Evolutionary conservation across 2,797 vertebrate species (phyloP).

Genomic region (Champsocephalus gunnari): DNA sequence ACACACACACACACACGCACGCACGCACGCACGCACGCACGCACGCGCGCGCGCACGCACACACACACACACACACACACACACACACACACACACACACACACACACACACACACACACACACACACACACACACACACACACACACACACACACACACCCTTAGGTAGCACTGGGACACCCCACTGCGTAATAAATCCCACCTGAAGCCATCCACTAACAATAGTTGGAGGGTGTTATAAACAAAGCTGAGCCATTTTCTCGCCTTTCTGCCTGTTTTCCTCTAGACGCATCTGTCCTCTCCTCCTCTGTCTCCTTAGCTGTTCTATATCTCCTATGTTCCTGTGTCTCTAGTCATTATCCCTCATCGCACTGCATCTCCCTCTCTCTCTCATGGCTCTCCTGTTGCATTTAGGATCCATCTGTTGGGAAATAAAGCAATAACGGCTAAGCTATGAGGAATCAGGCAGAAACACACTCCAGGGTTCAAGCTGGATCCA

Average conservation of each 20-base stretch:
- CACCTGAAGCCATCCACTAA: constrained; percentile 54
- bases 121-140: not conserved
- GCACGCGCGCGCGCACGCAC: too few relatives aligned
- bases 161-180: constrained; percentile 33
- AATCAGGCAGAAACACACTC: constrained; percentile 58
- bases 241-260: constrained; percentile 78
- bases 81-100: not conserved
- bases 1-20: not conserved
- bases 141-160: constrained; percentile 23
- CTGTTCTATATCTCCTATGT: constrained; percentile 21
- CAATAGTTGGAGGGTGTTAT: constrained; percentile 66
- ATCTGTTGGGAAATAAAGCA: constrained; percentile 65
- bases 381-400: constrained; percentile 15
- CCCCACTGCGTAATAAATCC: constrained; percentile 61
- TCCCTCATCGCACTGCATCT: not conserved
- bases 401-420: constrained; percentile 62
- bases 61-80: not conserved
- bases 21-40: too few relatives aligned
- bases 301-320: constrained; percentile 20
- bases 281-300: constrained; percentile 41
- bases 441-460: constrained; percentile 40
- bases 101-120: not conserved
- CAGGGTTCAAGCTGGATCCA: constrained; percentile 65
- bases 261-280: constrained; percentile 43
- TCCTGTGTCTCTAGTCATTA: constrained; percentile 1